A percentile compares a stretch with the other conserved stretches of the same genome.
These are phyloP conservation scores for Silurus glanis DNA, from an alignment of 2,113 vertebrate species.

Conservation along the genomic window DNA sequence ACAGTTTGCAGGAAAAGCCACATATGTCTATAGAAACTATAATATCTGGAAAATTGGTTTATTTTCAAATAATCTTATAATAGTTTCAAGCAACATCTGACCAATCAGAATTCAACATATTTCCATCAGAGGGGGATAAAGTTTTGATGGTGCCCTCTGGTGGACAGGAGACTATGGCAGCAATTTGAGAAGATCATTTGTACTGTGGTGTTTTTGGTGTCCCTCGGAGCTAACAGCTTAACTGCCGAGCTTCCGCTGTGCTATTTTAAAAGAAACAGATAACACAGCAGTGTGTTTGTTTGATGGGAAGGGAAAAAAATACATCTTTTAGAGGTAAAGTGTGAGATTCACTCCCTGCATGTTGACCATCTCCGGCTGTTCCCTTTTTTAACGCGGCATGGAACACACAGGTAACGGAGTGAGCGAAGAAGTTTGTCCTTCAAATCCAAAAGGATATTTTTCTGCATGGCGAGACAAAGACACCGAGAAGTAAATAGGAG, in stretches of 20 bases:
- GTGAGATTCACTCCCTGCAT: not conserved
- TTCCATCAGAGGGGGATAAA: no score
- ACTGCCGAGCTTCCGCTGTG: not conserved
- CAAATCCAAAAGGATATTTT: conserved; percentile 36
- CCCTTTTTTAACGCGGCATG: not conserved
- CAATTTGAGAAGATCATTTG: not conserved
- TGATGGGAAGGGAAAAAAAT: not conserved
- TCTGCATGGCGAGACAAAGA: conserved; percentile 26
- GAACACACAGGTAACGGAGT: not conserved
- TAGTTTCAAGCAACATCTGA: not conserved
- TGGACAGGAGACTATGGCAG: not conserved
- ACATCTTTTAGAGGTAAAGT: not conserved
- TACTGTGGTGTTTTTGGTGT: not conserved
- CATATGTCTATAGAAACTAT: not conserved
- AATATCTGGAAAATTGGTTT: not conserved
- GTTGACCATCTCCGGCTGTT: conserved; percentile 11
- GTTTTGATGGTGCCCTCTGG: not conserved
- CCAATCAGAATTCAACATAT: not conserved
- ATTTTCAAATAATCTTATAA: no score
- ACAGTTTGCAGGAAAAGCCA: no score
- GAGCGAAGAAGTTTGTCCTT: conserved; percentile 51
- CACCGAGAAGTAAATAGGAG: not conserved
- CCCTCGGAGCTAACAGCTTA: not conserved
- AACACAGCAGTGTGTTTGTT: not conserved
- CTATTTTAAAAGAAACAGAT: not conserved